These are phyloP conservation scores for Girardinus metallicus DNA, from an alignment of 2,797 vertebrate genomes.

Conservation along the genomic window DNA sequence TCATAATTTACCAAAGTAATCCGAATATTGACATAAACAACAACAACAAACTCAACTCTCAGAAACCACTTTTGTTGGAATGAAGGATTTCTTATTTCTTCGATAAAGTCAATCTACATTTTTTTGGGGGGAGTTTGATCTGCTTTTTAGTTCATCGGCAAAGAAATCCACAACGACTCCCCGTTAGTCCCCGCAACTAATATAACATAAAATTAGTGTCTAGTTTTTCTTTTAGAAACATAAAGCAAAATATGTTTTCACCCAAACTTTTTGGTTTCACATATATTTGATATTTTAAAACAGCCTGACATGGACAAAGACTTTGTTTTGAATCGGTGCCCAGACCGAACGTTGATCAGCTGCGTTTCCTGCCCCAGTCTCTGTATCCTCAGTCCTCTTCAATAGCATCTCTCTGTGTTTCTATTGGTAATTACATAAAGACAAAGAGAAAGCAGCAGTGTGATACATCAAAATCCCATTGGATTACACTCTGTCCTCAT, in stretches of 20 bases:
- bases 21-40: background rate
- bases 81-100: background rate
- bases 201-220: background rate
- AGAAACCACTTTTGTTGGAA: background rate
- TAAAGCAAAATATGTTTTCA: background rate
- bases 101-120: background rate
- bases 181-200: background rate
- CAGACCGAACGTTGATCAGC: background rate
- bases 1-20: background rate
- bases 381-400: background rate
- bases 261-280: background rate
- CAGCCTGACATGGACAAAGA: background rate
- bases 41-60: background rate
- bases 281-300: background rate
- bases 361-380: background rate
- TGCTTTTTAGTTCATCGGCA: background rate
- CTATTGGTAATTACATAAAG: slow-evolving; percentile 18
- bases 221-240: background rate
- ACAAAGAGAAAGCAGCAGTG: slow-evolving; percentile 27
- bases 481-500: slow-evolving; percentile 39
- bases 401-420: background rate
- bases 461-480: slow-evolving; percentile 55
- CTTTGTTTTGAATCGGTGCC: background rate
- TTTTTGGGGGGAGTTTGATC: background rate
- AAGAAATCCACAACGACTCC: background rate